Conservation (phyloP, 2,113 vertebrate genomes). For the Nannobrachium achirus region DNA sequence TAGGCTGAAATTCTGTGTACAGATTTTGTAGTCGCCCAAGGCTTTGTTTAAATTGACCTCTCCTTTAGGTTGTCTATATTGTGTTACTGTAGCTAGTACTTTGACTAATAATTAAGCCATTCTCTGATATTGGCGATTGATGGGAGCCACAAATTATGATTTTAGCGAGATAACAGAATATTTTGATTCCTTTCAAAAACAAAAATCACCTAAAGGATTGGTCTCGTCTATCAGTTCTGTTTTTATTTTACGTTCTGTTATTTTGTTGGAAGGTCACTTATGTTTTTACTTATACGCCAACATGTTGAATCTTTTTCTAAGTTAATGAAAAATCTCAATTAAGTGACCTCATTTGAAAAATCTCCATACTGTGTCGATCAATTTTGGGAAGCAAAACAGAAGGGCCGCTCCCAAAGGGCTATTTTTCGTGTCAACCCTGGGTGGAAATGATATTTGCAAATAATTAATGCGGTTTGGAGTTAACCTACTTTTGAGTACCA, state of each 20-base stretch:
- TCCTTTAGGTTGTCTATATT: constrained; percentile 92
- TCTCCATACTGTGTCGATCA: constrained; percentile 99
- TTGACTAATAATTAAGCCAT: neutral
- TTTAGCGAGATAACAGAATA: neutral
- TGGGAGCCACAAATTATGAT: neutral
- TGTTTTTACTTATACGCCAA: constrained; percentile 85
- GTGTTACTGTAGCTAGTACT: constrained; percentile 14
- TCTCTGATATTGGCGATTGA: neutral
- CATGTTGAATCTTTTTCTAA: constrained; percentile 59
- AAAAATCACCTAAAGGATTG: constrained; percentile 96
- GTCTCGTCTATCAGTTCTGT: constrained; percentile 78
- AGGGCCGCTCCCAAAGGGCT: constrained; percentile 3
- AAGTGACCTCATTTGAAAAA: constrained; percentile 95
- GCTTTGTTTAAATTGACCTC: constrained; percentile 93
- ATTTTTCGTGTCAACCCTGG: constrained; percentile 7
- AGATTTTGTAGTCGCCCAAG: constrained; percentile 86
- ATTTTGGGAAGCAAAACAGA: constrained; percentile 29
- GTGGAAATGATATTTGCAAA: constrained; percentile 35
- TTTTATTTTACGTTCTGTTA: constrained; percentile 61
- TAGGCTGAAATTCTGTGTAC: constrained; percentile 38
- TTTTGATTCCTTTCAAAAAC: neutral
- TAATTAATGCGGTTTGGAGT: constrained; percentile 46
- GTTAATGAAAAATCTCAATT: constrained; percentile 80
- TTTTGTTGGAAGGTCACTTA: constrained; percentile 94
- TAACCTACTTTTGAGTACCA: constrained; percentile 39